Conservation (phyloP, 2,797 vertebrate genomes). For the Anabacerthia variegaticeps region DNA sequence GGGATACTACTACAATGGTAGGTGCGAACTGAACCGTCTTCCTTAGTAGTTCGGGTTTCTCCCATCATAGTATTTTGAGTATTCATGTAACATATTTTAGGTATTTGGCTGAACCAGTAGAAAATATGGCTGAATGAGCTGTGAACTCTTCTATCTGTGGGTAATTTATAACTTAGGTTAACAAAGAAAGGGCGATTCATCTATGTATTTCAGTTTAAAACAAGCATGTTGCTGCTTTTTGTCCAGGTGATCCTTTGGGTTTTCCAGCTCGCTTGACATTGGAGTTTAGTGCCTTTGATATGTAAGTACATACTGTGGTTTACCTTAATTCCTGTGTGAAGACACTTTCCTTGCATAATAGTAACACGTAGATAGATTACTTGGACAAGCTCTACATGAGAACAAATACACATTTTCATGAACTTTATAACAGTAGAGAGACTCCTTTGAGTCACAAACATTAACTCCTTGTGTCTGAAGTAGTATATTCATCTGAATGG, state of each 20-base stretch:
- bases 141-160: background rate
- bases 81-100: accelerated
- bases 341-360: background rate
- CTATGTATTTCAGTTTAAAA: background rate
- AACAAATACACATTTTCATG: background rate
- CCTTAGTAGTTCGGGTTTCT: background rate
- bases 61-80: background rate
- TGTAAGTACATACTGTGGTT: constrained; percentile 80
- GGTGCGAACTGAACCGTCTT: background rate
- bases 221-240: constrained; percentile 7
- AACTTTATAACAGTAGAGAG: background rate
- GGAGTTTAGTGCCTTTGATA: constrained; percentile 97
- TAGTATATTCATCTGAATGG: background rate
- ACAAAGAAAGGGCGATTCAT: background rate
- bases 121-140: background rate
- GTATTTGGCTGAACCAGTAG: background rate
- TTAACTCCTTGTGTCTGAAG: background rate
- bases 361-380: background rate
- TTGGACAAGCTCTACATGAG: background rate
- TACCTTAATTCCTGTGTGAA: background rate
- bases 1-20: constrained; percentile 96
- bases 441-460: background rate
- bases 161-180: background rate
- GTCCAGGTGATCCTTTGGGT: constrained; percentile 88
- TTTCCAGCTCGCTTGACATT: constrained; percentile 92